phyloP scores from a whole-genome alignment of 2,113 vertebrate genomes.

The Tamias sibiricus region DNA sequence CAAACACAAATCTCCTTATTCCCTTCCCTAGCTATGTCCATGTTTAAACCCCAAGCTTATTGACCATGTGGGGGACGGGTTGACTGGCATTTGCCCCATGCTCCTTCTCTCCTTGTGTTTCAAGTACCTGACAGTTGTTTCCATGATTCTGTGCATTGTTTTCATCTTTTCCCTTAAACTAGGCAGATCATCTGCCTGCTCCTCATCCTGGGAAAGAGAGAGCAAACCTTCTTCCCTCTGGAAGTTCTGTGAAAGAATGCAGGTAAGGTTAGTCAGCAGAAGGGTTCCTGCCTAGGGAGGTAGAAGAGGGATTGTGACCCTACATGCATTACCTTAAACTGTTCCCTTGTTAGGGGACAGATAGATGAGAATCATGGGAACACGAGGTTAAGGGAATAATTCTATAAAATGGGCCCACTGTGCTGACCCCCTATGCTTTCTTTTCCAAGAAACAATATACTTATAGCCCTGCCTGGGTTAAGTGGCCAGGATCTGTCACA shows the following conservation, averaged over 20 bases:
- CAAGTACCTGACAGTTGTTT: background rate
- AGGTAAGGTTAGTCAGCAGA: background rate
- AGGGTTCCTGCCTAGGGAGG: background rate
- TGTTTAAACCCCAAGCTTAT: background rate
- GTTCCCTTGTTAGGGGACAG: background rate
- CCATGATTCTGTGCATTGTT: background rate
- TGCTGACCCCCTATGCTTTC: no score
- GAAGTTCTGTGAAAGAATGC: background rate
- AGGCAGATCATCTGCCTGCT: background rate
- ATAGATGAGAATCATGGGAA: no score
- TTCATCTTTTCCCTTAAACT: constrained; percentile 28
- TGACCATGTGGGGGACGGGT: background rate
- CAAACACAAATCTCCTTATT: background rate
- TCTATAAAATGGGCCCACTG: no score
- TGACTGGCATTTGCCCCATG: background rate
- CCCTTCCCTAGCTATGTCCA: background rate
- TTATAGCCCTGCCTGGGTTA: no score
- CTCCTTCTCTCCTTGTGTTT: background rate
- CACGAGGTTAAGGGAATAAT: no score
- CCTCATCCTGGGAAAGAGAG: background rate
- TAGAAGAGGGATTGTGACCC: no score
- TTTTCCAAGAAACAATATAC: no score
- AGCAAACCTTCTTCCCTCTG: background rate
- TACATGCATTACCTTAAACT: background rate
- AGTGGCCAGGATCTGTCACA: no score